These are phyloP conservation scores for Rotaria socialis DNA, from an alignment of 2,888 invertebrate species.

Conservation along the genomic window DNA sequence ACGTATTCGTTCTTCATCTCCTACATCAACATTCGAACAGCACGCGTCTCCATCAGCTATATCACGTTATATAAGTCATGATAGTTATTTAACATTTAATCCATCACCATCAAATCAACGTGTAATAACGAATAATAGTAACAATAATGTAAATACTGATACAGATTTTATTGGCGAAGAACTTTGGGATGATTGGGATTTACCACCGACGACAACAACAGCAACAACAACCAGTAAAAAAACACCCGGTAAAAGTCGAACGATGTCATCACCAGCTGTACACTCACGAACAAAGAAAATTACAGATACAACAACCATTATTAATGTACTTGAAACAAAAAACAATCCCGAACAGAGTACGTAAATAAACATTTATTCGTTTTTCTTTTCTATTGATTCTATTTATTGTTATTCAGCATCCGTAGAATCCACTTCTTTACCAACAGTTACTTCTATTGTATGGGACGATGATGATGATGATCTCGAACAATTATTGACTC, in stretches of 20 bases:
- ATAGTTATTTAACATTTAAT: conserved; percentile 16
- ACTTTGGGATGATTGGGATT: neutral
- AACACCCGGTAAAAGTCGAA: conserved; percentile 1
- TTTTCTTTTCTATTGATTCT: neutral
- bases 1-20: conserved; percentile 34
- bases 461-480: conserved; percentile 33
- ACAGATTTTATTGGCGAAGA: neutral
- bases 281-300: neutral
- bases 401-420: neutral
- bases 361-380: too few relatives aligned
- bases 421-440: neutral
- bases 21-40: neutral
- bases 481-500: neutral
- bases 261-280: conserved; percentile 27
- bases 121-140: neutral
- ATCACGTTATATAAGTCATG: conserved; percentile 31
- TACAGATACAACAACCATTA: neutral
- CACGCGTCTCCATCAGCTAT: neutral
- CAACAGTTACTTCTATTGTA: neutral
- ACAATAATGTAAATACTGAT: neutral
- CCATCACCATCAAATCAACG: neutral
- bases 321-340: neutral
- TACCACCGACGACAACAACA: neutral
- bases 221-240: neutral
- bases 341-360: neutral